Base-by-base conservation (phyloP, 2,888 invertebrate species). In the Latheticus oryzae region DNA sequence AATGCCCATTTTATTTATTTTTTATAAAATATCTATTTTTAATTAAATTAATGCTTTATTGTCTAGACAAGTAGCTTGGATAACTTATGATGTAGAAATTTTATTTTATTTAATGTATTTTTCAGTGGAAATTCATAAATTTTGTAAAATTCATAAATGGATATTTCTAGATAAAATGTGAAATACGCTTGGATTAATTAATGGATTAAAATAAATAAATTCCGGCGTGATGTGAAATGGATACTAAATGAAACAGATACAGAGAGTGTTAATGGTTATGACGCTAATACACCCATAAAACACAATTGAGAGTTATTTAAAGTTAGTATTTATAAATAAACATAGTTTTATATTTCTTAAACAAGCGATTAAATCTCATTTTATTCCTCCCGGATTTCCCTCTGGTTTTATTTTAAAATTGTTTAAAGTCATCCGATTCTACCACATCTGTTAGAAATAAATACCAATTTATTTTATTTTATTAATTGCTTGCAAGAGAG, bases 271-370 rank as follows among this genome's bases (percentile, higher is more conserved):
- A 58, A 58, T 53, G 40, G 40, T 58, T 58, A 58, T 58, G 52
- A 19, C 47, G 54, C 23, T 47, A 12, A 24, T 32, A 21, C 38
- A 21, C 47, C 32, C 48, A 50, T 59, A 54, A 58, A 59, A 50
- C 54, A 59, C 58, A 58, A 58, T 58, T 58, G 58, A 42, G 47
- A 54, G 50, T 59, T 54, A 54, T 59, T 59, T 54, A 50, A 53
- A 54, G 54, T 43, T 54, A 37, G 50, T 21, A 37, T 58, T 58
- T 53, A 54, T 54, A 59, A 54, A 59, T 50, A 59, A 52, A 59
- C 54, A 54, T 8, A 19, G 59, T 54, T 50, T 59, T 50, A 59
- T 59, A 43, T 59, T 50, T 50, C 54, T 53, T 24, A 33, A 54
- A 59, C 59, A 50, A 33, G 48, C 56, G 56, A 56, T 56, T 50